Conservation (phyloP, 2,888 invertebrate genomes). For the Tinea semifulvella region DNA sequence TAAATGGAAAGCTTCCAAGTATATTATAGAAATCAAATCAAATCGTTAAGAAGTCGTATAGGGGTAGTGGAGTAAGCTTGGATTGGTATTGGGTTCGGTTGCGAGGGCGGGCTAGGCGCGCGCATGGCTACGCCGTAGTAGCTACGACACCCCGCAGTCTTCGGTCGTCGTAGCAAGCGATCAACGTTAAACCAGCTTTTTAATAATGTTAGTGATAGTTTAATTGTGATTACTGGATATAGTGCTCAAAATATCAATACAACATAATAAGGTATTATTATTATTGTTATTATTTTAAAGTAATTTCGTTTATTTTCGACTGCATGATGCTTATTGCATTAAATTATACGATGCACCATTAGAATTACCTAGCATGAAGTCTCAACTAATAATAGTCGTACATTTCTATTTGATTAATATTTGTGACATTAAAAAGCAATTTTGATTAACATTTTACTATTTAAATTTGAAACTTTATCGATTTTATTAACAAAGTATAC, state of each 20-base stretch:
- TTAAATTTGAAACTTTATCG: too few species aligned
- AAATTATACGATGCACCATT: too few species aligned
- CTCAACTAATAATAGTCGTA: too few species aligned
- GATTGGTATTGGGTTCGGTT: conserved; percentile 59
- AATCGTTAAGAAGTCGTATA: conserved; percentile 14
- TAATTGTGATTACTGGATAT: conserved; percentile 1
- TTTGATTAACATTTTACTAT: too few species aligned
- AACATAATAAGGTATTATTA: background rate
- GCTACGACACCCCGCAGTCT: conserved; percentile 46
- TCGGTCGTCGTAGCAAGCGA: conserved; percentile 42
- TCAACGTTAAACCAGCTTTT: conserved; percentile 33
- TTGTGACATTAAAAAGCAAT: too few species aligned
- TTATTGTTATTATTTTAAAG: too few species aligned
- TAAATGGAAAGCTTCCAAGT: too few species aligned
- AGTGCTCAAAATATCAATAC: background rate
- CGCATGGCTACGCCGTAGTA: conserved; percentile 43
- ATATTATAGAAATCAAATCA: conserved; percentile 1
- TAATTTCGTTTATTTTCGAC: too few species aligned
- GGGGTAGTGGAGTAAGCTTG: conserved; percentile 25
- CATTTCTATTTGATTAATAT: too few species aligned
- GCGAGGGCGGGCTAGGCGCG: conserved; percentile 51
- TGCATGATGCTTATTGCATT: too few species aligned
- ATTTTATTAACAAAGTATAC: too few species aligned
- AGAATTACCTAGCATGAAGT: too few species aligned
- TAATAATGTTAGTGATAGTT: background rate